Base-by-base conservation (phyloP, 2,797 vertebrate genomes). In the Buceros bicornis region DNA sequence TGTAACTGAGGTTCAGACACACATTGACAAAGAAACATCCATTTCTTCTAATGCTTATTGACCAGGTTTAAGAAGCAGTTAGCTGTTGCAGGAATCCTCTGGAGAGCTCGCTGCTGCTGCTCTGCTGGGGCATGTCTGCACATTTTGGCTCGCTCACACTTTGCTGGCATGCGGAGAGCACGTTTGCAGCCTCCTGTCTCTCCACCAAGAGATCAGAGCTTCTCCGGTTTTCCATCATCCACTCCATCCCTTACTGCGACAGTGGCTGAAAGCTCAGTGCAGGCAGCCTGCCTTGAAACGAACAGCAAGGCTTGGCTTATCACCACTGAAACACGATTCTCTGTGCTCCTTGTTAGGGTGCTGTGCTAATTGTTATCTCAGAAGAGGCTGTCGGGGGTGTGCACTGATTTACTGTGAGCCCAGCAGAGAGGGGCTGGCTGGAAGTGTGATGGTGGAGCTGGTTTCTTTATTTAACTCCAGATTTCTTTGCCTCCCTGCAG, bases 41-140 rank as follows among this genome's bases (percentile, higher is more conserved):
- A 47, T 88, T 88, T 90, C 77, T 82, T 47, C 96, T 95, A 72
- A 82, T 90, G 85, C 6, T 83, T 88, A 86, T 90, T 93, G 95
- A 94, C 73, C 51, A 35, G 80, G 28, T 48, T 50, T 90, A 48
- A 87, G 78, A 82, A 82, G 89, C 89, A 70, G 48, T 7, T 43
- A 17, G 54, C 76, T 93, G 72, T 29, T 65, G 82, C 85, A 76
- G 88, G 80, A 90, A 65, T 69, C 77, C 91, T 91, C 87, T 3
- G 0, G 91, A 53, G 96, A 87, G 35, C 87, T 94, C 2, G 0
- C 42, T 65, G 87, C 73, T 61, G 85, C 71, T 28, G 64, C 31
- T 76, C 72, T 70, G 45, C 65, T n/a, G 77, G 69, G 71, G 72
- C 35, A 25, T 15, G 20, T 66, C 76, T 94, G 45, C 67, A 16